phyloP scores from a whole-genome alignment of 2,797 vertebrate genomes.

The Leptoclinus maculatus region DNA sequence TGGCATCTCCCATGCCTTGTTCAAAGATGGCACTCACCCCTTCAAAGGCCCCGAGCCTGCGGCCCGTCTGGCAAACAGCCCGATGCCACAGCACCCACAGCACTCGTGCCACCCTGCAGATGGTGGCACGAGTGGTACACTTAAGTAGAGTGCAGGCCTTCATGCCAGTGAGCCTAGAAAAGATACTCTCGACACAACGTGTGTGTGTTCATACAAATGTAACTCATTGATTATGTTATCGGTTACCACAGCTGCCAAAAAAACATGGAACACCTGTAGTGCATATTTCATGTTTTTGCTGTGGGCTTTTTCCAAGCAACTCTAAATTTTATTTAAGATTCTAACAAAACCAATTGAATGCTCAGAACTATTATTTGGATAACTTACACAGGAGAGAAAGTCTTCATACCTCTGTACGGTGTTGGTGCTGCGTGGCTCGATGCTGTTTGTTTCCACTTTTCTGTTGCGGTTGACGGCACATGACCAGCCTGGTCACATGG shows the following conservation, averaged over 20 bases:
- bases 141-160: slow-evolving; percentile 54
- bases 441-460: slow-evolving; percentile 99
- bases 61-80: slow-evolving; percentile 98
- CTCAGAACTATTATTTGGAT: neutral
- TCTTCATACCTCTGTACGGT: slow-evolving; percentile 81
- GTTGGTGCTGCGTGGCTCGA: slow-evolving; percentile 92
- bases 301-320: slow-evolving; percentile 17
- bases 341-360: neutral
- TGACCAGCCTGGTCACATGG: slow-evolving; percentile 93
- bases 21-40: slow-evolving; percentile 99
- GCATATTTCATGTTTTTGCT: slow-evolving; percentile 25
- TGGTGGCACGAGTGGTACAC: slow-evolving; percentile 55
- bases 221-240: neutral
- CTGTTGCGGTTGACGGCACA: slow-evolving; percentile 99
- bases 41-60: slow-evolving; percentile 99
- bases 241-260: slow-evolving; percentile 31
- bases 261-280: slow-evolving; percentile 25
- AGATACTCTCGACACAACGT: neutral
- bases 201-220: neutral
- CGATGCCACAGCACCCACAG: slow-evolving; percentile 91
- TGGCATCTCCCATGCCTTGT: slow-evolving; percentile 90
- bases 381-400: neutral
- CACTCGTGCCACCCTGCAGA: no score
- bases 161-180: slow-evolving; percentile 15
- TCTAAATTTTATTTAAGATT: neutral